phyloP scores from a whole-genome alignment of 2,113 vertebrate species.

The Bombycilla garrulus region DNA sequence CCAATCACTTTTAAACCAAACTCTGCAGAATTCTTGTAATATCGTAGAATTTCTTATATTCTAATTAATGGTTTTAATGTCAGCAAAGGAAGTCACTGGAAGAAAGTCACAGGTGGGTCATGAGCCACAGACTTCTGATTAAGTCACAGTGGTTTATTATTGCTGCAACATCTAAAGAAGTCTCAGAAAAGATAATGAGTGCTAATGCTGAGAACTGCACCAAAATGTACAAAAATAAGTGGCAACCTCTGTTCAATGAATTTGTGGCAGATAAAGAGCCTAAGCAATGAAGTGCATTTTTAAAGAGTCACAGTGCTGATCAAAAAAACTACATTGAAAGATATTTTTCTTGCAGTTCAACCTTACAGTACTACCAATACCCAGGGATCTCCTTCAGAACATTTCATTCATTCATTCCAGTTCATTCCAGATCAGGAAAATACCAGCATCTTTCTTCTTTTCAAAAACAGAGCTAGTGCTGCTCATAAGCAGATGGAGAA shows the following conservation, averaged over 20 bases:
- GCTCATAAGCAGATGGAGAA: background rate
- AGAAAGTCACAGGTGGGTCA: background rate
- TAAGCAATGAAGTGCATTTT: background rate
- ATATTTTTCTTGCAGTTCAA: background rate
- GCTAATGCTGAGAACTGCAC: background rate
- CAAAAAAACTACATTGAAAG: background rate
- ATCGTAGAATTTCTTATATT: background rate
- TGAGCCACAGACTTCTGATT: background rate
- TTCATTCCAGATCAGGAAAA: background rate
- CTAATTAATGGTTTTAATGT: background rate
- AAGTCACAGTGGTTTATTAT: background rate
- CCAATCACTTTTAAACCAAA: background rate
- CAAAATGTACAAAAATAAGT: background rate
- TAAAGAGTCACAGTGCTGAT: background rate
- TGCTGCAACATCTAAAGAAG: background rate
- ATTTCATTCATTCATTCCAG: background rate
- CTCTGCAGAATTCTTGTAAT: background rate
- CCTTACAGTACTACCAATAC: background rate
- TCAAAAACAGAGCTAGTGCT: background rate
- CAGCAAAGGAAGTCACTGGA: background rate
- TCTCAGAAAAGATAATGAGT: background rate
- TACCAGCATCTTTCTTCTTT: background rate
- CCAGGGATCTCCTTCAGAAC: background rate
- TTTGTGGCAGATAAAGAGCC: background rate
- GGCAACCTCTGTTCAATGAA: background rate